Conservation (phyloP, 2,797 vertebrate species). For the Notoglanidium macrostoma region DNA sequence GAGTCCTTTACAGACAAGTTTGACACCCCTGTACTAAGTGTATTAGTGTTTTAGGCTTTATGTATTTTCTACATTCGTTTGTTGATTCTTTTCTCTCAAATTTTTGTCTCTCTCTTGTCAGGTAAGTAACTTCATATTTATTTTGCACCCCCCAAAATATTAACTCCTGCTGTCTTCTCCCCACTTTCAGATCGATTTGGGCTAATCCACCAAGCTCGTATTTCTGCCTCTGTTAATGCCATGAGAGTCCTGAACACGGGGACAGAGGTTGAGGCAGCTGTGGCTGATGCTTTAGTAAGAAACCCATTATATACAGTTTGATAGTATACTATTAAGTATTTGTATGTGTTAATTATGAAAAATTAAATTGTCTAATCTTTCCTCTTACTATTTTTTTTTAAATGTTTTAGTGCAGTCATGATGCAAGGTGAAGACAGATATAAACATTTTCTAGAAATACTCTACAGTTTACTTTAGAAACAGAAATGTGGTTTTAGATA, state of each 20-base stretch:
- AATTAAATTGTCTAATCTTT: not conserved
- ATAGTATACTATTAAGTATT: not conserved
- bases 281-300: conserved; percentile 96
- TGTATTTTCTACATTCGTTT: not conserved
- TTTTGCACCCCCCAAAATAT: not conserved
- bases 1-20: no score
- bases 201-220: conserved; percentile 89
- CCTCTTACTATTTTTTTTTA: not conserved
- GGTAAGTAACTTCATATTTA: conserved; percentile 59
- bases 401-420: not conserved
- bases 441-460: not conserved
- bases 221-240: conserved; percentile 91
- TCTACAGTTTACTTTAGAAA: not conserved
- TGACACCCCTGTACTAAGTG: not conserved
- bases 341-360: not conserved
- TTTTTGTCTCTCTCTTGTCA: conserved; percentile 10
- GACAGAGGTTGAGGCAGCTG: conserved; percentile 95
- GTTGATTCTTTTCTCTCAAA: not conserved
- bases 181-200: conserved; percentile 86
- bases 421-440: not conserved
- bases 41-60: conserved; percentile 3
- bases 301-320: not conserved
- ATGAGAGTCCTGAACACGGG: conserved; percentile 95
- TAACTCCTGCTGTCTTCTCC: conserved; percentile 23
- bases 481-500: not conserved